Conservation (phyloP, 2,888 invertebrate genomes). For the Cheilosia pagana region DNA sequence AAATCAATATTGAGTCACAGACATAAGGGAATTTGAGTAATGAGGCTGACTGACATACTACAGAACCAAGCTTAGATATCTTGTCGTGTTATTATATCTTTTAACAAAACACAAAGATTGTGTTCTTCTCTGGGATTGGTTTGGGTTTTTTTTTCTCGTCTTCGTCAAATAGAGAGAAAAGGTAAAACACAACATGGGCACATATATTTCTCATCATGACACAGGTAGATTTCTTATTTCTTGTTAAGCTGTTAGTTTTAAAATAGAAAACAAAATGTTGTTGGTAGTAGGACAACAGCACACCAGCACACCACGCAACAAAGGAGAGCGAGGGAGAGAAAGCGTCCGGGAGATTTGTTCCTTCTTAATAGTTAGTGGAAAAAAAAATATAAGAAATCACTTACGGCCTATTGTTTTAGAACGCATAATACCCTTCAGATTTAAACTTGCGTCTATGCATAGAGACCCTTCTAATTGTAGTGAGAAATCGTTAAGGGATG, state of each 20-base stretch:
- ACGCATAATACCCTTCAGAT: constrained; percentile 26
- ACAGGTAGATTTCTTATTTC: constrained; percentile 36
- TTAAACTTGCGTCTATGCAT: constrained; percentile 11
- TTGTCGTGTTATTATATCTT: constrained; percentile 41
- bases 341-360: not conserved
- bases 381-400: constrained; percentile 10
- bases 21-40: constrained; percentile 29
- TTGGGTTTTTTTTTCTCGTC: constrained; percentile 8
- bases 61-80: constrained; percentile 39
- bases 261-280: constrained; percentile 32
- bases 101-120: constrained; percentile 35
- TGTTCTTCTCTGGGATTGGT: constrained; percentile 14
- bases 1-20: constrained; percentile 35
- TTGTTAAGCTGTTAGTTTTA: constrained; percentile 29
- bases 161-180: constrained; percentile 26
- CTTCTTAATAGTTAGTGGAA: not conserved
- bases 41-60: constrained; percentile 29
- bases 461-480: constrained; percentile 21
- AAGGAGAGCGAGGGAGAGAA: not conserved
- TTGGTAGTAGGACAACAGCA: constrained; percentile 3
- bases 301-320: not conserved
- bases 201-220: constrained; percentile 3
- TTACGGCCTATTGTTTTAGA: constrained; percentile 40
- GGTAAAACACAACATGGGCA: constrained; percentile 37
- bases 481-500: constrained; percentile 45